These are phyloP conservation scores for Orthonevra nobilis DNA, from an alignment of 2,888 invertebrate species.

Conservation along the genomic window DNA sequence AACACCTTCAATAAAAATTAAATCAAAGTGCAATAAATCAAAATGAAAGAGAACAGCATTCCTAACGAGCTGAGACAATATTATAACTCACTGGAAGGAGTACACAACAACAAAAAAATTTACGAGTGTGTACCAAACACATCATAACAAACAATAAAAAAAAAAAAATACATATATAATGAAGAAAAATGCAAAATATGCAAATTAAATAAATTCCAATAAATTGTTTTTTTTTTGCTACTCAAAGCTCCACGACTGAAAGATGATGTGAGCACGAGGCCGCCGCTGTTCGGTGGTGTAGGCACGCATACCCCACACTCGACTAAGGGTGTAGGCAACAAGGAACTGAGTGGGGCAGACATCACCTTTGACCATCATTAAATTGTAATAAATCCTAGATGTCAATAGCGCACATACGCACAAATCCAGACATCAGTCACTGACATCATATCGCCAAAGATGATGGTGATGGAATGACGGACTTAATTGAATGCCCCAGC, in stretches of 20 bases:
- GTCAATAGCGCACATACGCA: slow-evolving; percentile 19
- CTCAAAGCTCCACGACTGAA: slow-evolving; percentile 1
- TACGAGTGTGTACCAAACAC: too few relatives aligned
- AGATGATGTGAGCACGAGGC: background rate
- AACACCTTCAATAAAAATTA: slow-evolving; percentile 44
- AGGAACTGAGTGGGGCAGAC: background rate
- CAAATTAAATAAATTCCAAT: slow-evolving; percentile 56
- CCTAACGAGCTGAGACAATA: slow-evolving; percentile 57
- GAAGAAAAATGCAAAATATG: slow-evolving; percentile 52
- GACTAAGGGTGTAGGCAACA: too few relatives aligned
- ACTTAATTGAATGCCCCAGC: slow-evolving; percentile 29
- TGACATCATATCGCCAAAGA: background rate
- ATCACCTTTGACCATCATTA: slow-evolving; percentile 53
- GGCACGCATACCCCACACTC: too few relatives aligned
- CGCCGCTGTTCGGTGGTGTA: too few relatives aligned
- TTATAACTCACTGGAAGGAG: slow-evolving; percentile 35
- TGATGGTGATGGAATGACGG: background rate
- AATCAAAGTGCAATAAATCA: slow-evolving; percentile 57
- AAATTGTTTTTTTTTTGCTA: slow-evolving; percentile 41
- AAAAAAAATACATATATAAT: slow-evolving; percentile 16
- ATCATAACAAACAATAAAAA: slow-evolving; percentile 10
- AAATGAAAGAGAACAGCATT: slow-evolving; percentile 47
- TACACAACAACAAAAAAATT: slow-evolving; percentile 20
- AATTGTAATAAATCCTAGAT: slow-evolving; percentile 43
- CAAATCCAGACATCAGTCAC: background rate